Base-by-base conservation (phyloP, 2,113 vertebrate genomes). In the Potamarius usumacintae region DNA sequence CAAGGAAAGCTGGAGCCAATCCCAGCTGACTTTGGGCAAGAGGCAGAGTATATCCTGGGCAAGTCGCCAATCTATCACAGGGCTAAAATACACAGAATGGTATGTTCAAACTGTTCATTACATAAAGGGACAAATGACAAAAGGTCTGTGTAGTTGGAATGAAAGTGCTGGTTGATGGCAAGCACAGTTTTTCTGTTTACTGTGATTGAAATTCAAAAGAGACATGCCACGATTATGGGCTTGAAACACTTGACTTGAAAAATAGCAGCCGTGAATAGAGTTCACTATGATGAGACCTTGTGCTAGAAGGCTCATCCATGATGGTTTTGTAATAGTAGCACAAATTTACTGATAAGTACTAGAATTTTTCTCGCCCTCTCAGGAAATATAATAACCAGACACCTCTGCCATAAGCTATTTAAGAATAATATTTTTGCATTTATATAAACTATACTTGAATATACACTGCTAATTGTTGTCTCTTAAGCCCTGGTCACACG, bases 171-270 rank as follows among this genome's bases (percentile, higher is more conserved):
- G 7, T 76, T 76, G 22, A 71, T 71, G 14, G 69, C 69, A 34
- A 71, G 27, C 12, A 71, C 30, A 3, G 50, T 1, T 53, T 15
- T 55, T 5, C 27, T 34, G 53, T 27, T 57, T 57, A 57, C n/a
- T 30, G 14, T 27, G 14, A 22, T 78, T 27, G 77, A 6, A 30
- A 57, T 57, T 79, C 52, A 27, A 14, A 27, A 15, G 11, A n/a
- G 76, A 53, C 50, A 78, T 78, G 76, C 57, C 50, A 81, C 22
- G 55, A 60, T 81, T 81, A 81, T 60, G 30, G 79, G 5, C 20
- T 60, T 22, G 8, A 81, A 81, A 60, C 30, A 34, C 55, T 60
- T 42, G 30, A 22, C 9, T 10, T 55, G 25, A 74, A 78, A 79
- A 79, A 77, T n/a, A 3, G 6, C 22, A 27, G 50, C 25, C 25